Percentiles rank a stretch among this genome's conserved stretches.
Conservation (phyloP, 2,113 vertebrate genomes). For the Anolis sagrei region DNA sequence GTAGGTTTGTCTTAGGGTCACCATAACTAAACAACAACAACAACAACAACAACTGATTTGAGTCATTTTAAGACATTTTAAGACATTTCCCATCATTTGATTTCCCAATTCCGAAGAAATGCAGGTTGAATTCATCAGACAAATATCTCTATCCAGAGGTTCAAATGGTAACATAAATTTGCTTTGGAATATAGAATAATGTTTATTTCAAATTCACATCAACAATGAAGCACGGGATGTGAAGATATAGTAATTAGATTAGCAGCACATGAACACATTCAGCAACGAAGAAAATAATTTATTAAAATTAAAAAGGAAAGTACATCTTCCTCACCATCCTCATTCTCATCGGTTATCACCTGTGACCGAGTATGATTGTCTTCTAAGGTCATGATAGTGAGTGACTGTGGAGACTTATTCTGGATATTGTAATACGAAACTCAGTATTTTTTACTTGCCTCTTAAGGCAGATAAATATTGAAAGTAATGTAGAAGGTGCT, state of each 20-base stretch:
- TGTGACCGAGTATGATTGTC: too few relatives aligned
- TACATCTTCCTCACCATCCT: too few relatives aligned
- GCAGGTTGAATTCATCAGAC: not conserved
- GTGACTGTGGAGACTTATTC: too few relatives aligned
- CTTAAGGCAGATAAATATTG: not conserved
- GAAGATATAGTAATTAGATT: not conserved
- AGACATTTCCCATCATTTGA: too few relatives aligned
- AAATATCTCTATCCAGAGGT: not conserved
- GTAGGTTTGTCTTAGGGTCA: too few relatives aligned
- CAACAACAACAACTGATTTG: not conserved
- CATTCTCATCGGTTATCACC: too few relatives aligned
- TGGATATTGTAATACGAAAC: too few relatives aligned
- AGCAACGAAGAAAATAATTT: not conserved
- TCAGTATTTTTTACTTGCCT: not conserved
- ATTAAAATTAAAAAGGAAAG: not conserved
- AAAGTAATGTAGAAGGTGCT: not conserved
- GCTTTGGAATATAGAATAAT: not conserved
- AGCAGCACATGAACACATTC: not conserved
- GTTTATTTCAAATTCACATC: not conserved
- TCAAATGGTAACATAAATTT: not conserved
- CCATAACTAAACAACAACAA: too few relatives aligned
- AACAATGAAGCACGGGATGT: not conserved
- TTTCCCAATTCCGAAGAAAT: not conserved
- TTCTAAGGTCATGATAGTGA: too few relatives aligned
- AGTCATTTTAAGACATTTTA: not conserved